phyloP scores from a whole-genome alignment of 2,797 vertebrate species.

The Channallabes apus region DNA sequence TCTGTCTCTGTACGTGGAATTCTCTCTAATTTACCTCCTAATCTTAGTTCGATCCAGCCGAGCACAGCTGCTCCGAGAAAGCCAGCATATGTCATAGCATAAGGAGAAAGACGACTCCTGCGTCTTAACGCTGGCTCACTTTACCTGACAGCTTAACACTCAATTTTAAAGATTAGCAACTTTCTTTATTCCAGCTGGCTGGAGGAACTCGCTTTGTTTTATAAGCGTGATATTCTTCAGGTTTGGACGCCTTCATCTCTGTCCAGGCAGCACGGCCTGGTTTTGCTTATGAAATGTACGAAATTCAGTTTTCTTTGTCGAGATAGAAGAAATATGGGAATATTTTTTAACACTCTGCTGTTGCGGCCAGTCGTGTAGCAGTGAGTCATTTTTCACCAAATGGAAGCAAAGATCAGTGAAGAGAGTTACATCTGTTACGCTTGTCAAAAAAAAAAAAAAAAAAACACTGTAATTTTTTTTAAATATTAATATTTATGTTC shows the following conservation, averaged over 20 bases:
- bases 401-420: too few relatives aligned
- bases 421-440: background rate
- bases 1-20: slow-evolving; percentile 33
- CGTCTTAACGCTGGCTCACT: background rate
- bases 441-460: background rate
- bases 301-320: background rate
- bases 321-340: slow-evolving; percentile 13
- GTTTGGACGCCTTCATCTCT: slow-evolving; percentile 35
- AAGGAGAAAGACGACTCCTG: slow-evolving; percentile 4
- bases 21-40: slow-evolving; percentile 57
- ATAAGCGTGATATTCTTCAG: slow-evolving; percentile 27
- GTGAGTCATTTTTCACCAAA: background rate
- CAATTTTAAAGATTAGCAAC: slow-evolving; percentile 4
- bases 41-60: slow-evolving; percentile 37
- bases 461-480: background rate
- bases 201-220: slow-evolving; percentile 15
- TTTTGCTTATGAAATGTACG: background rate
- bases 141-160: slow-evolving; percentile 29
- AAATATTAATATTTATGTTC: background rate
- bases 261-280: slow-evolving; percentile 19
- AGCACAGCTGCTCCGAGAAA: slow-evolving; percentile 2
- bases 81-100: slow-evolving; percentile 5
- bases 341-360: background rate
- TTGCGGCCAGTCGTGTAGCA: background rate
- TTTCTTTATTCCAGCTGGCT: slow-evolving; percentile 21